Evolutionary conservation across 2,888 invertebrate species (phyloP).

Genomic region (Brachypalpus laphriformis): DNA sequence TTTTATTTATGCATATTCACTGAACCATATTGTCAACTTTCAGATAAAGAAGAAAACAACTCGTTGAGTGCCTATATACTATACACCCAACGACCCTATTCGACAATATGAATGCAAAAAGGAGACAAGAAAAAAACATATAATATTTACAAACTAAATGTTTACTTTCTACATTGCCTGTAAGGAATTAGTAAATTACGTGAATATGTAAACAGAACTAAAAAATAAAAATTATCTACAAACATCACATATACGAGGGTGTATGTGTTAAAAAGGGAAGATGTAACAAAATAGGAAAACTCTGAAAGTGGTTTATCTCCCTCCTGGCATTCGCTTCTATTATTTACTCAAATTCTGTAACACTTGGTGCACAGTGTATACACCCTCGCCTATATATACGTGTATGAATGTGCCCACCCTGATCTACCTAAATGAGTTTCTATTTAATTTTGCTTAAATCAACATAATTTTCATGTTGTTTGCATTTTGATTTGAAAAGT

Average conservation of each 20-base stretch:
- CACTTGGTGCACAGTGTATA: slow-evolving; percentile 43
- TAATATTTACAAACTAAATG: slow-evolving; percentile 58
- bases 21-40: slow-evolving; percentile 32
- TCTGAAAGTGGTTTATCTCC: slow-evolving; percentile 50
- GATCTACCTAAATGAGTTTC: slow-evolving; percentile 58
- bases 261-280: neutral
- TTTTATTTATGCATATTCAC: slow-evolving; percentile 2
- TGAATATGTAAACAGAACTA: slow-evolving; percentile 44
- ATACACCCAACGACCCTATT: slow-evolving; percentile 7
- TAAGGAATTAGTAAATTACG: slow-evolving; percentile 59
- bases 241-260: neutral
- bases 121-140: slow-evolving; percentile 7
- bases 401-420: slow-evolving; percentile 18
- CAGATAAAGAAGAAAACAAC: slow-evolving; percentile 21
- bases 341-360: slow-evolving; percentile 54
- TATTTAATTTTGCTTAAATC: slow-evolving; percentile 73
- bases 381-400: slow-evolving; percentile 11
- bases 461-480: slow-evolving; percentile 73
- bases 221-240: slow-evolving; percentile 25
- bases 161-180: slow-evolving; percentile 58
- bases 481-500: slow-evolving; percentile 71
- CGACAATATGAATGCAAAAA: slow-evolving; percentile 3
- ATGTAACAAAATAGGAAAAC: slow-evolving; percentile 37
- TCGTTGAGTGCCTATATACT: neutral
- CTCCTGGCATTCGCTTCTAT: slow-evolving; percentile 41